Evolutionary conservation across 2,888 invertebrate species (phyloP).

Genomic region (Calameuta idolon): DNA sequence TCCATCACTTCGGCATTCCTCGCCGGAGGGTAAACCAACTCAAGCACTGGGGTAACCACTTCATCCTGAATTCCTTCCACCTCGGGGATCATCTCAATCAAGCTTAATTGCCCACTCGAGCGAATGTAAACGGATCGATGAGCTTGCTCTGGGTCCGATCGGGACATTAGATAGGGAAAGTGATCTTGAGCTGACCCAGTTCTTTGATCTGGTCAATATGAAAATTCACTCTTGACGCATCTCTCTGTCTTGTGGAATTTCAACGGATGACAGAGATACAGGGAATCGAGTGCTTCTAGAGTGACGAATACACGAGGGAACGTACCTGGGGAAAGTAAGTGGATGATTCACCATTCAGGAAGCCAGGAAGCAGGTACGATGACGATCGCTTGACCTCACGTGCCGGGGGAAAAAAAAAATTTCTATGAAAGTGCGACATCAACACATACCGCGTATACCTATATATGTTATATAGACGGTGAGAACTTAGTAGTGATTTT

Average conservation of each 20-base stretch:
- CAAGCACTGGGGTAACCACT: background rate
- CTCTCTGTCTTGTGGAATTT: background rate
- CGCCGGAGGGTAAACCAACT: background rate
- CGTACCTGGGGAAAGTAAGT: slow-evolving; percentile 26
- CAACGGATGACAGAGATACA: background rate
- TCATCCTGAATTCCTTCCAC: background rate
- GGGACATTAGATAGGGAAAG: background rate
- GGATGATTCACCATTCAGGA: slow-evolving; percentile 33
- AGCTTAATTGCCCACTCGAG: background rate
- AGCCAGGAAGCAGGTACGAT: slow-evolving; percentile 26
- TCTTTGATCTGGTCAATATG: background rate
- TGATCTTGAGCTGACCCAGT: background rate
- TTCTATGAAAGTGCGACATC: background rate
- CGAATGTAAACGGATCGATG: background rate
- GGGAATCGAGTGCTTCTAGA: background rate
- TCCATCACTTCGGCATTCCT: background rate
- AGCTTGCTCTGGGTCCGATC: background rate
- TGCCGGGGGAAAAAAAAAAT: background rate
- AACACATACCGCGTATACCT: background rate
- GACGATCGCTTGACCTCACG: slow-evolving; percentile 24
- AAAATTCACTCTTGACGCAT: background rate
- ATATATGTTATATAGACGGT: background rate
- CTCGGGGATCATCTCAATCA: background rate
- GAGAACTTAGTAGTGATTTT: background rate
- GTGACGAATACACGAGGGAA: slow-evolving; percentile 27